Evolutionary conservation across 2,888 invertebrate species (phyloP).

Genomic region (Stenoptilia bipunctidactyla): DNA sequence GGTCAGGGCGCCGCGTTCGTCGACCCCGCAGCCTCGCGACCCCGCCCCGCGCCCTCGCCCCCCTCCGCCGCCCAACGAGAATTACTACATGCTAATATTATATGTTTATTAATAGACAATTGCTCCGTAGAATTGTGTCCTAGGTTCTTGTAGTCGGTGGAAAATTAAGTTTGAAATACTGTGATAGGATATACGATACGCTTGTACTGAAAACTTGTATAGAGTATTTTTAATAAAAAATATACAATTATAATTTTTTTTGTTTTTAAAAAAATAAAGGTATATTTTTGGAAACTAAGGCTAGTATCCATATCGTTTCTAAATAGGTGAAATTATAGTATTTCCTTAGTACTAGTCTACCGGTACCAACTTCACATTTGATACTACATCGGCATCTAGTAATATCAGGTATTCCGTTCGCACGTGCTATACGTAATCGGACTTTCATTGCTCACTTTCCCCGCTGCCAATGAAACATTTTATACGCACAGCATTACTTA

Average conservation of each 20-base stretch:
- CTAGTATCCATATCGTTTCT: too few relatives aligned
- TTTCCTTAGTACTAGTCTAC: background rate
- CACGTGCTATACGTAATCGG: background rate
- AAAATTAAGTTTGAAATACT: too few relatives aligned
- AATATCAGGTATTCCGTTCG: background rate
- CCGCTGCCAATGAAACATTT: slow-evolving; percentile 23
- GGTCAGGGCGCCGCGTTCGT: slow-evolving; percentile 69
- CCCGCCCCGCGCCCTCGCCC: slow-evolving; percentile 16
- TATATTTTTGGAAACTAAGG: too few relatives aligned
- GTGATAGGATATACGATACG: too few relatives aligned
- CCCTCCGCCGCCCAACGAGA: slow-evolving; percentile 24
- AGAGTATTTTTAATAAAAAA: too few relatives aligned
- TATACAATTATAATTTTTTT: background rate
- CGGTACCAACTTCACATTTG: slow-evolving; percentile 13
- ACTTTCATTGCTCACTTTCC: slow-evolving; percentile 23
- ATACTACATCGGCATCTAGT: too few relatives aligned
- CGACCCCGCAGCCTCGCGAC: slow-evolving; percentile 41
- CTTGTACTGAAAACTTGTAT: too few relatives aligned
- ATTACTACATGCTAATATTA: slow-evolving; percentile 12
- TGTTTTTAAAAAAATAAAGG: slow-evolving; percentile 1
- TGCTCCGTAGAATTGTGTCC: slow-evolving; percentile 1
- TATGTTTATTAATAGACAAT: slow-evolving; percentile 5
- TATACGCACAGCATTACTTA: slow-evolving; percentile 2
- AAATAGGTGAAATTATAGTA: too few relatives aligned
- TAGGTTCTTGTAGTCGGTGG: too few relatives aligned